A percentile compares a stretch with the other conserved stretches of the same genome.
These are phyloP conservation scores for Hippopotamus amphibius DNA, from an alignment of 2,113 vertebrate genomes.

Conservation along the genomic window DNA sequence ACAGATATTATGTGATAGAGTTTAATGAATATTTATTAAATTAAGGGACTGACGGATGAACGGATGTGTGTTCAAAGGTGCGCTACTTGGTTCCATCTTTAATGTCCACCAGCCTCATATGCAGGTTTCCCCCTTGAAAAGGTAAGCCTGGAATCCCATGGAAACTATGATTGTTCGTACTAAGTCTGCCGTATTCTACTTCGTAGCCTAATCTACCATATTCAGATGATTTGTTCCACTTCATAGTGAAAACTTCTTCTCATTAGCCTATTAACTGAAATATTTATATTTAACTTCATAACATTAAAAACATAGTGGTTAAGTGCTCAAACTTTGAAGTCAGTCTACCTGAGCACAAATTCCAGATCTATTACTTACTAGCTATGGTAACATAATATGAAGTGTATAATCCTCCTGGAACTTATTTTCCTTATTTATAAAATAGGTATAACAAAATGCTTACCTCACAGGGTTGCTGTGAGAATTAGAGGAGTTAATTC, in stretches of 20 bases:
- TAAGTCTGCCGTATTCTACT: neutral
- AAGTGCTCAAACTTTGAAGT: neutral
- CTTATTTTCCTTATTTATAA: neutral
- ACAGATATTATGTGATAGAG: neutral
- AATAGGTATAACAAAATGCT: neutral
- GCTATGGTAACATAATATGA: neutral
- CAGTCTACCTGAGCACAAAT: neutral
- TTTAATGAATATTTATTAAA: neutral
- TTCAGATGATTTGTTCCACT: neutral
- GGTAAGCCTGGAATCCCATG: neutral
- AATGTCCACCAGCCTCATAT: neutral
- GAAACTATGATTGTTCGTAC: neutral
- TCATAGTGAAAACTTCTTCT: neutral
- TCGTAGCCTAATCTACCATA: neutral
- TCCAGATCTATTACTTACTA: neutral
- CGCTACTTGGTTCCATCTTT: neutral
- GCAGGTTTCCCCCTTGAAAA: neutral
- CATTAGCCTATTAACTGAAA: neutral
- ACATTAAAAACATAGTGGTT: neutral
- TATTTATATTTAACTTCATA: neutral
- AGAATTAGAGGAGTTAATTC: neutral
- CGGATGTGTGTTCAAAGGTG: neutral
- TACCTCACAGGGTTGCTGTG: neutral
- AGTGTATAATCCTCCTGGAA: neutral
- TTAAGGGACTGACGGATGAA: neutral